Percentiles rank a stretch among this genome's conserved stretches.
Conservation (phyloP, 1,140 invertebrate species). For the Zophobas atratus region DNA sequence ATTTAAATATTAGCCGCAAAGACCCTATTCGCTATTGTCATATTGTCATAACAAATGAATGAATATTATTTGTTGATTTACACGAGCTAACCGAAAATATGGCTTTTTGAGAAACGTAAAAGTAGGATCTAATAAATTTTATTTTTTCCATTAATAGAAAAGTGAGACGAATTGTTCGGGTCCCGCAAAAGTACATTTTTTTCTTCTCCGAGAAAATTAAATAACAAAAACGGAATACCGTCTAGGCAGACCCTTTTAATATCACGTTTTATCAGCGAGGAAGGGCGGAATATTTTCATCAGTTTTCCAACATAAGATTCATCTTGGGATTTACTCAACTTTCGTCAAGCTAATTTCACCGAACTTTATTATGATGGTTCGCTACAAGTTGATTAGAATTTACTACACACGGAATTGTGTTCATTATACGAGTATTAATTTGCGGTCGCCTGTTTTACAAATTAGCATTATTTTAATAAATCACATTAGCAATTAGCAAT, state of each 20-base stretch:
- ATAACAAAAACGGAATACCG: constrained; percentile 1
- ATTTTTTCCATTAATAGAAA: too few species aligned
- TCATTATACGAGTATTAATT: neutral
- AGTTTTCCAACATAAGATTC: neutral
- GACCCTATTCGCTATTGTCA: too few species aligned
- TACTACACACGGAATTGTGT: neutral
- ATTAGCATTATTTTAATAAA: neutral
- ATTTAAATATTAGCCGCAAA: too few species aligned
- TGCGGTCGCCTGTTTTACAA: neutral
- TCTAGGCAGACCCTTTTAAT: neutral
- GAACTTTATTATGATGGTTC: constrained; percentile 5
- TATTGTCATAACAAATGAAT: too few species aligned
- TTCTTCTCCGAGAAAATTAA: too few species aligned
- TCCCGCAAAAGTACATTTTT: too few species aligned
- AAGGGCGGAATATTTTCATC: neutral
- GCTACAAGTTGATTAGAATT: constrained; percentile 17
- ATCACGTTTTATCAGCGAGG: neutral
- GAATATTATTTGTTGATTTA: too few species aligned
- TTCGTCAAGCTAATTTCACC: constrained; percentile 7
- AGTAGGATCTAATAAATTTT: too few species aligned
- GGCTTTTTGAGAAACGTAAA: too few species aligned
- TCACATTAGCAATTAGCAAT: too few species aligned
- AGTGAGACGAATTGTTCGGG: too few species aligned
- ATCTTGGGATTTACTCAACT: neutral
- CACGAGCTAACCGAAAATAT: too few species aligned